Percentiles rank a stretch among this genome's conserved stretches.
Evolutionary conservation across 2,888 invertebrate genomes (phyloP).

Genomic region (Amphipyra berbera): DNA sequence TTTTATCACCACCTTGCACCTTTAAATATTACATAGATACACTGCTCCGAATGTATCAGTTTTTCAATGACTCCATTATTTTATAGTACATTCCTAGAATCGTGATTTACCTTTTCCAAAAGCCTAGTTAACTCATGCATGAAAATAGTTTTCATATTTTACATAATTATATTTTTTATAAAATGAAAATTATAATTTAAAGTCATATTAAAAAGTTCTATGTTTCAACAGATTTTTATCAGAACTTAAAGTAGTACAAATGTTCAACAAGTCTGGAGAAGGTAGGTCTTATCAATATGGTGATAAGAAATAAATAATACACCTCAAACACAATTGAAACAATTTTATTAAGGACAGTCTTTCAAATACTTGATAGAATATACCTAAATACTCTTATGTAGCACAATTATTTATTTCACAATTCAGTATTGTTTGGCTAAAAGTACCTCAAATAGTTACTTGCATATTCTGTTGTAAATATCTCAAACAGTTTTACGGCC

Average conservation of each 20-base stretch:
- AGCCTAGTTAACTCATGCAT: too few relatives aligned
- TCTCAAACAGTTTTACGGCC: constrained; percentile 28
- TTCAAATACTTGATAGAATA: constrained; percentile 2
- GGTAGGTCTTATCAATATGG: not conserved
- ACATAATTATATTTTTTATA: too few relatives aligned
- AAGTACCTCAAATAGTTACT: not conserved
- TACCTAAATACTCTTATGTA: not conserved
- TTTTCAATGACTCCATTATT: too few relatives aligned
- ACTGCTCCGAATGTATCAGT: too few relatives aligned
- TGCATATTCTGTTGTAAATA: not conserved
- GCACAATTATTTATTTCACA: too few relatives aligned
- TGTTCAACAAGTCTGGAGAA: not conserved
- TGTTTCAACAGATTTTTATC: too few relatives aligned
- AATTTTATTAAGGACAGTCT: constrained; percentile 13
- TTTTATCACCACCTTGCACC: not conserved
- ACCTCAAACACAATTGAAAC: constrained; percentile 4
- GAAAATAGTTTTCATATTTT: too few relatives aligned
- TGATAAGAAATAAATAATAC: constrained; percentile 7
- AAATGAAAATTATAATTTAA: too few relatives aligned
- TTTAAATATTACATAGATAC: too few relatives aligned
- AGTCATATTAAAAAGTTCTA: too few relatives aligned
- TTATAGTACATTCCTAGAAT: too few relatives aligned
- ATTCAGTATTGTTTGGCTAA: constrained; percentile 1
- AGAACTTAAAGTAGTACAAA: not conserved
- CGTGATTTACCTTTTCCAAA: too few relatives aligned